These are phyloP conservation scores for Torymus aiolomorphi DNA, from an alignment of 2,888 invertebrate genomes.

Conservation along the genomic window DNA sequence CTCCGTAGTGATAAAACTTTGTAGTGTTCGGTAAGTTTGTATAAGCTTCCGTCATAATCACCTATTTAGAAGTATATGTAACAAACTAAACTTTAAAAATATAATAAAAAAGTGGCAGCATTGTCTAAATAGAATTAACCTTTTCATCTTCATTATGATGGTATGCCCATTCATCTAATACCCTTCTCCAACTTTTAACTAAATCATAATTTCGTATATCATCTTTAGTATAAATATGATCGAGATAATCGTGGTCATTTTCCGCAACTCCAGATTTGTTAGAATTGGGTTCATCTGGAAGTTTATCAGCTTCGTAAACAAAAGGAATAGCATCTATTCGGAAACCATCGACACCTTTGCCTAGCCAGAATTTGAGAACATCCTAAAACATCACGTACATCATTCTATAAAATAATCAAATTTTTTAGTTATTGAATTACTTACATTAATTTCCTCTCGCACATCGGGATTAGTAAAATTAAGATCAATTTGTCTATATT, in stretches of 20 bases:
- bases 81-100: not conserved
- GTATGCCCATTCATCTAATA: conserved; percentile 77
- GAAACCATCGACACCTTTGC: conserved; percentile 90
- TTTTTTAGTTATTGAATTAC: not conserved
- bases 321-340: conserved; percentile 87
- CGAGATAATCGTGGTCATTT: conserved; percentile 77
- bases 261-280: conserved; percentile 76
- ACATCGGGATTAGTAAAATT: conserved; percentile 76
- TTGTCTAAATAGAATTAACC: conserved; percentile 57
- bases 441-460: conserved; percentile 71
- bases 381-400: conserved; percentile 74
- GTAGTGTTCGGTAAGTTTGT: conserved; percentile 79
- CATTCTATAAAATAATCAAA: too few relatives aligned
- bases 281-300: conserved; percentile 79
- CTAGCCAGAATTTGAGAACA: conserved; percentile 87
- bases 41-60: conserved; percentile 88
- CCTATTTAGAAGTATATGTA: conserved; percentile 62
- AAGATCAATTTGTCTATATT: conserved; percentile 78
- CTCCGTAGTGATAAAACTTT: conserved; percentile 83
- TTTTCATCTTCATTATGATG: conserved; percentile 70
- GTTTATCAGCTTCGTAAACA: conserved; percentile 79
- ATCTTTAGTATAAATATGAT: conserved; percentile 82
- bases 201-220: conserved; percentile 79
- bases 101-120: not conserved
- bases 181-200: conserved; percentile 78